Evolutionary conservation across 2,113 vertebrate genomes (phyloP), one percentile per base, ranked within the genome.

Genomic region (Sinocyclocheilus anshuiensis): DNA sequence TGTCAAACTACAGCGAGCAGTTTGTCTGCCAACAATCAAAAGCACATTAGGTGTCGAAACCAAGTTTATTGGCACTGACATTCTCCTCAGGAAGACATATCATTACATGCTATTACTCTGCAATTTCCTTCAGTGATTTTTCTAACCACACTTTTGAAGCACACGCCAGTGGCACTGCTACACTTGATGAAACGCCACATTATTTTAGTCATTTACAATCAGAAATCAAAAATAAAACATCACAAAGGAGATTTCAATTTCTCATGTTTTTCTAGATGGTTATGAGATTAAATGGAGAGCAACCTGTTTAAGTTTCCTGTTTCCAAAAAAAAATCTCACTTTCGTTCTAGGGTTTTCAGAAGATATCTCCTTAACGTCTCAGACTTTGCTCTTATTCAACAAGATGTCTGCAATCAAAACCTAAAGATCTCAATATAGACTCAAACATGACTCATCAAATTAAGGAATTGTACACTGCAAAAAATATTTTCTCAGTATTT

Each of bases 111-210:
- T 11, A 33, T 63, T 36, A 29, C 57, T 77, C 55, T 77, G 72
- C 57, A 77, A 50, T 84, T 65, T 65, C 22, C 57, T 61, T n/a
- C 7, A 10, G 29, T 18, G 55, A 48, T 65, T 77, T 65, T 50
- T 39, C 69, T 65, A 65, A 77, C 39, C 83, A 84, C 72, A 8
- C 39, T 13, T 77, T 63, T 26, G 72, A 74, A 76, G 22, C 74
- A 76, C 74, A 16, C 1, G 6, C 22, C 7, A 33, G 15, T 7
- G 16, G 3, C 67, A 20, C 33, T 18, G 29, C 29, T 69, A 36
- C 2, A 8, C 15, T 36, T 36, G 16, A 20, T 59, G 7, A 57
- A 57, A 20, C 1, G 6, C 5, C 55, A 57, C 16, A 20, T 57
- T 11, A 57, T 7, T 57, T 57, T 20, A 57, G 55, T 20, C 6